Evolutionary conservation across 2,888 invertebrate genomes (phyloP), one percentile per base, ranked within the genome.

Genomic region (Folsomia manolachei): DNA sequence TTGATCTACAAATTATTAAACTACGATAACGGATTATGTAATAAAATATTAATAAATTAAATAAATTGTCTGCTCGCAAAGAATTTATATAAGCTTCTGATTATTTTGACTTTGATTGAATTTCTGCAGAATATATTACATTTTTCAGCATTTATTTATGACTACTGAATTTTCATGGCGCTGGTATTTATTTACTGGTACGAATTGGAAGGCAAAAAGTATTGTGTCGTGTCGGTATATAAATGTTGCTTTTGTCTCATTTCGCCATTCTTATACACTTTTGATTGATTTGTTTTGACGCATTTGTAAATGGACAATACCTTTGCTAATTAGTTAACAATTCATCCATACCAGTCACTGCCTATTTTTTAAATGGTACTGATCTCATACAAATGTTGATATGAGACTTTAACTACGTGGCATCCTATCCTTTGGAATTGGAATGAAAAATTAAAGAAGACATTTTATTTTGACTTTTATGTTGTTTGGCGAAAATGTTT

Each of bases 371-470:
- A 4, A 9, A 14, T 9, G 14, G 7, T 39, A 39, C 39, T 39
- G 7, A 9, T 39, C 4, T 14, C 7, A 39, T 39, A 39, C 39
- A 39, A 39, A n/a, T n/a, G n/a, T n/a, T n/a, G 4, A 39, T 14
- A 39, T 39, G 4, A 14, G 14, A 39, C 39, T 39, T 39, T 4
- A 39, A 39, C 39, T 39, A 39, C 39, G 14, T 39, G 39, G 39
- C 39, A 9, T 39, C 14, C 39, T 39, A 39, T 39, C 14, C 39
- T n/a, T n/a, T n/a, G n/a, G n/a, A n/a, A n/a, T 56, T 62, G 62
- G 62, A 62, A 62, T 62, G 62, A 24, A 62, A 21, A 23, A 62
- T 24, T 62, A 2, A 21, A 62, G 62, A 62, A 63, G 27, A 64
- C n/a, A 27, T 24, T 27, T 27, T 64, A 27, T 27, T 27, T 25